Evolutionary conservation across 2,113 vertebrate genomes (phyloP).

Genomic region (Bostrychus sinensis): DNA sequence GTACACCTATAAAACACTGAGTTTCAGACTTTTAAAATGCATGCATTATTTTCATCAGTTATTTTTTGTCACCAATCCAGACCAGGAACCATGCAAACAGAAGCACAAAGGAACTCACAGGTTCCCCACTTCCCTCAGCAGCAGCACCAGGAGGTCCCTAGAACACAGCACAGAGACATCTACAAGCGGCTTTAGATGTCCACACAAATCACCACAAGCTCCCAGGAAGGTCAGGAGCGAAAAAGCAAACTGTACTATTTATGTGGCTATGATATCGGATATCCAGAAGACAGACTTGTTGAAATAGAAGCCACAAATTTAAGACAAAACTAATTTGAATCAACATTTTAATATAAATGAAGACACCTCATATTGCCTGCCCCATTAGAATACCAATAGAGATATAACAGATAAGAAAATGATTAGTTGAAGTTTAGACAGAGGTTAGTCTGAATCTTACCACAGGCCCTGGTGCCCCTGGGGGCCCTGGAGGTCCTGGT

Average conservation of each 20-base stretch:
- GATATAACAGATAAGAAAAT: too few species aligned
- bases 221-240: conserved; percentile 16
- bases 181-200: conserved; percentile 54
- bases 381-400: too few species aligned
- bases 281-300: background rate
- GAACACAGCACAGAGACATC: conserved; percentile 69
- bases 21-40: background rate
- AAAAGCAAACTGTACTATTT: conserved; percentile 2
- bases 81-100: conserved; percentile 45
- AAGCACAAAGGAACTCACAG: conserved; percentile 72
- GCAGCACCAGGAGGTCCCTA: conserved; percentile 78
- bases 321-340: too few species aligned
- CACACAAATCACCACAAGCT: conserved; percentile 18
- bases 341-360: too few species aligned
- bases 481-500: conserved; percentile 69
- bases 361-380: too few species aligned
- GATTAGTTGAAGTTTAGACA: background rate
- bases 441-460: conserved; percentile 58
- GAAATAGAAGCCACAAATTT: too few species aligned
- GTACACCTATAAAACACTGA: background rate
- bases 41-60: conserved; percentile 15
- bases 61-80: conserved; percentile 25
- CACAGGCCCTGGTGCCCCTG: conserved; percentile 75
- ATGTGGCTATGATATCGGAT: conserved; percentile 4
- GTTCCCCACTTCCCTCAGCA: conserved; percentile 80